A percentile compares a stretch with the other conserved stretches of the same genome.
Evolutionary conservation across 2,888 invertebrate species (phyloP).

Genomic region (Crepidodera aurea): DNA sequence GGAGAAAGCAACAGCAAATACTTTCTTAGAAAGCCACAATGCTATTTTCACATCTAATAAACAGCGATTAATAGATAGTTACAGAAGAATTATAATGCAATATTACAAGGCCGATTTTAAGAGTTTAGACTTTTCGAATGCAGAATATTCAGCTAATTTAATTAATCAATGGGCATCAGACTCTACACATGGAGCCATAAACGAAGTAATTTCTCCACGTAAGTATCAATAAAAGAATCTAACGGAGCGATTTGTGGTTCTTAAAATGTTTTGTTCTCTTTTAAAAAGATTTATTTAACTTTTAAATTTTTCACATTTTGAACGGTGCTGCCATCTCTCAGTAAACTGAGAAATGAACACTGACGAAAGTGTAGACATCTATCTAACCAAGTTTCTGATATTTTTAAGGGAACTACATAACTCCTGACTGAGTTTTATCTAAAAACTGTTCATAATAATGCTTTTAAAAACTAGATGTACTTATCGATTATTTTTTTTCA

Average conservation of each 20-base stretch:
- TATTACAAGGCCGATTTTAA: slow-evolving; percentile 65
- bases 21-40: slow-evolving; percentile 62
- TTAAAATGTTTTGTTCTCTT: too few relatives aligned
- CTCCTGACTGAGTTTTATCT: too few relatives aligned
- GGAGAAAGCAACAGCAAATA: slow-evolving; percentile 48
- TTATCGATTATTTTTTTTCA: slow-evolving; percentile 52
- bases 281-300: too few relatives aligned
- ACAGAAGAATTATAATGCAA: slow-evolving; percentile 59
- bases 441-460: too few relatives aligned
- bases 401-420: too few relatives aligned
- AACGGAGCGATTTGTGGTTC: neutral
- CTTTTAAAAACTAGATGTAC: too few relatives aligned
- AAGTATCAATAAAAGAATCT: slow-evolving; percentile 20
- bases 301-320: neutral
- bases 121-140: slow-evolving; percentile 64
- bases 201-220: slow-evolving; percentile 40
- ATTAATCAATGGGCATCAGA: slow-evolving; percentile 71
- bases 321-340: neutral
- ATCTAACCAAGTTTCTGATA: too few relatives aligned
- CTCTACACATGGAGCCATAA: slow-evolving; percentile 67
- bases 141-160: slow-evolving; percentile 56
- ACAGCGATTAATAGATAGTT: slow-evolving; percentile 60
- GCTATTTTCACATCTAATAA: slow-evolving; percentile 63
- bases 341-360: too few relatives aligned
- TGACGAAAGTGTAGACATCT: too few relatives aligned